Base-by-base conservation (phyloP, 2,888 invertebrate genomes). In the Caenorhabditis wallacei region DNA sequence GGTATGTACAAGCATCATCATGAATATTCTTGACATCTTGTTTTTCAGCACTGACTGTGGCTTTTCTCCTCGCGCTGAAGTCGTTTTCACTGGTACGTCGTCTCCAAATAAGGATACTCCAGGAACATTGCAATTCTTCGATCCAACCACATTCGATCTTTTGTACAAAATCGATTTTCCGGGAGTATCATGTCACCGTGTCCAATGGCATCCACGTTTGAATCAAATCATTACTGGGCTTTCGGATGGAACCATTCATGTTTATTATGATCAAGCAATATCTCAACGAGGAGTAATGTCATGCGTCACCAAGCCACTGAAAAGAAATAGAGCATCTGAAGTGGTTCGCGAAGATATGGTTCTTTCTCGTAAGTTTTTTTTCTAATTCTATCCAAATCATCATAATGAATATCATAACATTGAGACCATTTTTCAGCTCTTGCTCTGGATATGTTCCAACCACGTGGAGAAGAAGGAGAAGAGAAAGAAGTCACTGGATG, bases 141-240 rank as follows among this genome's bases (percentile, higher is more conserved):
- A 96, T 88, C 94, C 95, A 0, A 94, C 95, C 74, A 95, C 95
- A 0, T 96, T 96, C 88, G 94, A 95, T 24, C 91, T 94, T 37
- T 94, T 96, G 0, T 94, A 95, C 51, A 94, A 95, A 84, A 94
- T 97, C 72, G 94, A 95, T 10, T 95, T 97, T 0, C 94, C 95
- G 0, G 94, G 95, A 89, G 95, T 96, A 64, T 93, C 93, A 86
- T 95, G 96, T 0, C 96, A 98, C 0, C 95, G 97, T 92, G 94
- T 95, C 0, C 92, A 96, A 0, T 99, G 99, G 99, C 98, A 99
- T 93, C 96, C 98, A 0, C 96, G 97, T 92, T 93, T 99, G n/a
- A 98, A 99, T 92, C 99, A 99, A 92, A 95, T 99, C 53, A 96
- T 98, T 84, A 95, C 96, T 0, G 96, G 97, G 0, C 96, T 96